Base-by-base conservation (phyloP, 2,113 vertebrate species). In the Spea bombifrons region DNA sequence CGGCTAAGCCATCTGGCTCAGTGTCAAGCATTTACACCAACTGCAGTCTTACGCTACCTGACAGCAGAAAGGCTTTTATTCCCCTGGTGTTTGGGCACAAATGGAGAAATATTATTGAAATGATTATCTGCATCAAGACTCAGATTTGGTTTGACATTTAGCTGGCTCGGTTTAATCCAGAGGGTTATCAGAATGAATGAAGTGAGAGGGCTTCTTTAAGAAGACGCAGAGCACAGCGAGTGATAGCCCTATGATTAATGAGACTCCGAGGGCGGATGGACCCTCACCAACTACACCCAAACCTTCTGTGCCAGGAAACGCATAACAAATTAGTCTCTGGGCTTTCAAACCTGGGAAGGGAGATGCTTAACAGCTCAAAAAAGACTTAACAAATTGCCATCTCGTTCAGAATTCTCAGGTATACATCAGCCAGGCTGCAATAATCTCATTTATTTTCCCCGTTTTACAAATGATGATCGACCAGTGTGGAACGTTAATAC, bases 91-190 rank as follows among this genome's bases (percentile, higher is more conserved):
- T 90, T 92, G 92, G 95, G 94, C 96, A 98, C 97, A 99, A 99
- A 99, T 98, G 96, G 96, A 98, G 96, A 97, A 99, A 99, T 99
- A 99, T 98, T 99, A 99, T 99, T 99, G 97, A 98, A 99, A 98
- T 99, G 96, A 99, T 99, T 98, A 99, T 99, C 97, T 98, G 97
- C 97, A 97, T 98, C 96, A 97, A 97, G 97, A 98, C 97, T 99
- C 96, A 98, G 96, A 99, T 99, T 98, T 99, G 96, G 95, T 96
- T 94, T 99, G 97, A 99, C 97, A 99, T 99, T 99, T 99, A 94
- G 92, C 96, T 94, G 95, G 96, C 96, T 98, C 95, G 94, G 94
- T 94, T 95, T 99, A 98, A 99, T 99, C 96, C 97, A 90, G 95
- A 95, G 97, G 96, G 95, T 97, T 99, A 96, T 96, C 95, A 94